Evolutionary conservation across 2,113 vertebrate genomes (phyloP).

Genomic region (Opisthocomus hoazin): DNA sequence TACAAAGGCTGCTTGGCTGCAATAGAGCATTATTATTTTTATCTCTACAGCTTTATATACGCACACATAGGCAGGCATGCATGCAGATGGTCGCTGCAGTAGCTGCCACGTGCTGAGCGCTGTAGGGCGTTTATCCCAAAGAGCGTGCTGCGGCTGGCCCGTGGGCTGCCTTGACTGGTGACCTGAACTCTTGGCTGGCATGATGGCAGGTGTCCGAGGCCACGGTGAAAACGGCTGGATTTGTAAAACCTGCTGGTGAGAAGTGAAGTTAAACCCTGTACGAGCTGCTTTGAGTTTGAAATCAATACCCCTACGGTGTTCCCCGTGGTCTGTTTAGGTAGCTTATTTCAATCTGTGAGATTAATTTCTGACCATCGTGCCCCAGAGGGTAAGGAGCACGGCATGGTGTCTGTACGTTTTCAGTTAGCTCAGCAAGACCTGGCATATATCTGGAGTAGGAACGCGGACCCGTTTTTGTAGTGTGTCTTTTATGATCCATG

Average conservation of each 20-base stretch:
- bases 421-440: not conserved
- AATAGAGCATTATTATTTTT: not conserved
- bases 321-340: not conserved
- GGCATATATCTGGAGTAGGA: not conserved
- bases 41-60: not conserved
- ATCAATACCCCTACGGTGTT: accelerated
- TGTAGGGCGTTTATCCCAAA: not conserved
- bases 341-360: not conserved
- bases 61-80: accelerated
- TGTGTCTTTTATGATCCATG: not conserved
- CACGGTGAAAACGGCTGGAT: not conserved
- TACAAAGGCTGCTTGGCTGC: not conserved
- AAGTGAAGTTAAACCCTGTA: not conserved
- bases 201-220: not conserved
- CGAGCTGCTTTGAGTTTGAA: not conserved
- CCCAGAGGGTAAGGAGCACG: not conserved
- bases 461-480: not conserved
- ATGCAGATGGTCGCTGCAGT: accelerated
- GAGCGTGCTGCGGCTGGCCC: not conserved
- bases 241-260: not conserved
- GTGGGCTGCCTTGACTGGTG: not conserved
- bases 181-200: not conserved
- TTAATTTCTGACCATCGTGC: not conserved
- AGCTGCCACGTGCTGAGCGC: not conserved
- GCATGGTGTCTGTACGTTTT: not conserved